Evolutionary conservation across 2,888 invertebrate genomes (phyloP).

Genomic region (Crossocerus cetratus): DNA sequence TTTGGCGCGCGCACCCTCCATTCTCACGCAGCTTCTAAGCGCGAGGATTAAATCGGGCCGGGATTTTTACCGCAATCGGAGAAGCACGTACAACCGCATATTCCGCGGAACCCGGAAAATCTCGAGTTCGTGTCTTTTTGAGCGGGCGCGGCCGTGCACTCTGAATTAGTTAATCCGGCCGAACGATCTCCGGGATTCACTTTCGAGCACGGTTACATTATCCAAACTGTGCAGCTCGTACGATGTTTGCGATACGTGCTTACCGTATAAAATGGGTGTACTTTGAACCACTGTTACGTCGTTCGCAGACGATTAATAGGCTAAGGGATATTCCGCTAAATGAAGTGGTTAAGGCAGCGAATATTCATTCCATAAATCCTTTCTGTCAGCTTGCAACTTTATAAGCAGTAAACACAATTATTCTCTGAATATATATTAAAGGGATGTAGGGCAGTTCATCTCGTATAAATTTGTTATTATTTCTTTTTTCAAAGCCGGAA

Average conservation of each 20-base stretch:
- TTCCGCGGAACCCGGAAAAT: not conserved
- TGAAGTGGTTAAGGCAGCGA: too few species aligned
- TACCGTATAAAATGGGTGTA: slow-evolving; percentile 50
- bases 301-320: slow-evolving; percentile 52
- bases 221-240: slow-evolving; percentile 21
- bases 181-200: slow-evolving; percentile 51
- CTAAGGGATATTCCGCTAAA: too few species aligned
- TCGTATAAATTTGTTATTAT: too few species aligned
- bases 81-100: not conserved
- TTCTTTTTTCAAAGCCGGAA: too few species aligned
- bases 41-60: not conserved
- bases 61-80: not conserved
- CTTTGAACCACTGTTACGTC: slow-evolving; percentile 46
- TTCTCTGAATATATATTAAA: too few species aligned
- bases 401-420: too few species aligned
- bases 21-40: not conserved
- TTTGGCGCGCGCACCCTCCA: not conserved
- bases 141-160: slow-evolving; percentile 44
- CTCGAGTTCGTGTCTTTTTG: slow-evolving; percentile 29
- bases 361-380: too few species aligned
- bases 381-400: too few species aligned
- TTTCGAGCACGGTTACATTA: slow-evolving; percentile 18
- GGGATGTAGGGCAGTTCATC: too few species aligned
- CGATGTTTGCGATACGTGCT: slow-evolving; percentile 56
- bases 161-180: slow-evolving; percentile 57